Conservation (phyloP, 2,888 invertebrate genomes). For the Patella pellucida region DNA sequence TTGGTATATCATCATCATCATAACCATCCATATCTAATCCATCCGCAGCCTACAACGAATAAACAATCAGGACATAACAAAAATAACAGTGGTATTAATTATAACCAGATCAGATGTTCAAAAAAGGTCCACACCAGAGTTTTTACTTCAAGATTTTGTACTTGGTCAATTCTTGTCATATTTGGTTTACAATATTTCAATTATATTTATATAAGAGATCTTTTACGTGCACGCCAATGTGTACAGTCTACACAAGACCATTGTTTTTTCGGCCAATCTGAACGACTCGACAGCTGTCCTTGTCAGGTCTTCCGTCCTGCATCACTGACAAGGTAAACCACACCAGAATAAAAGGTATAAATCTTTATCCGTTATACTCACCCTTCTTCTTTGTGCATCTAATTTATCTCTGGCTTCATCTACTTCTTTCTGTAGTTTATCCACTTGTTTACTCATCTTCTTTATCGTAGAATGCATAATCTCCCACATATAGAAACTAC, state of each 20-base stretch:
- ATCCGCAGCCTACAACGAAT: constrained; percentile 51
- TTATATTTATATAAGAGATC: too few relatives aligned
- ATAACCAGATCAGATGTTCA: too few relatives aligned
- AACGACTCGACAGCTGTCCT: too few relatives aligned
- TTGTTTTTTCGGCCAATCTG: too few relatives aligned
- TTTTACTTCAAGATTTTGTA: too few relatives aligned
- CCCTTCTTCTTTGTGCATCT: constrained; percentile 73
- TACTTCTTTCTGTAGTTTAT: constrained; percentile 82
- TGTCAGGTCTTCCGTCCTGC: too few relatives aligned
- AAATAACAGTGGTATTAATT: too few relatives aligned
- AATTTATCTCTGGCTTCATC: constrained; percentile 89
- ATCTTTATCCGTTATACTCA: constrained; percentile 30
- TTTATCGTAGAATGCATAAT: constrained; percentile 94
- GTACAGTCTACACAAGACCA: neutral
- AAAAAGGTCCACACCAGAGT: too few relatives aligned
- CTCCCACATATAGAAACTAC: constrained; percentile 94
- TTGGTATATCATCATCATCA: constrained; percentile 74
- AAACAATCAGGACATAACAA: neutral
- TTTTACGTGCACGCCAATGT: neutral
- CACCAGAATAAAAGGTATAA: neutral
- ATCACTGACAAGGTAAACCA: neutral
- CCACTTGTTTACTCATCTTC: constrained; percentile 96
- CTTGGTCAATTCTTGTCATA: neutral
- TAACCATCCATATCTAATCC: constrained; percentile 64
- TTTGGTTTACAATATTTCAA: neutral